Percentiles rank a stretch among this genome's conserved stretches.
phyloP scores from a whole-genome alignment of 2,888 invertebrate species.

The Trichopoda pennipes region DNA sequence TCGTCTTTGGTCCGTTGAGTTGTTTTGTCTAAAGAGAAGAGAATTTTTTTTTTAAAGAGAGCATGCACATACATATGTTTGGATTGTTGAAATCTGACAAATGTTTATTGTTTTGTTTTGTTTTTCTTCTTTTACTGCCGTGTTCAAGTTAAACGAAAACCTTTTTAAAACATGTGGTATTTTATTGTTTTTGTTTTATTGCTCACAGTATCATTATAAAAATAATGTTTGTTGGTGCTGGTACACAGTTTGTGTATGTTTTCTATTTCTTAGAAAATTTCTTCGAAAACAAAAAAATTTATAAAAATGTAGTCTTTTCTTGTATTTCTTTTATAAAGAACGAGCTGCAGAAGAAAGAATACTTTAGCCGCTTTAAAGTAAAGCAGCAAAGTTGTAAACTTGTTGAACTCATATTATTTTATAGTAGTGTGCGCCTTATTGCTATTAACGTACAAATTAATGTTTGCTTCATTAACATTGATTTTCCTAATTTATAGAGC shows the following conservation, averaged over 20 bases:
- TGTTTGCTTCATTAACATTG: conserved; percentile 7
- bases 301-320: conserved; percentile 36
- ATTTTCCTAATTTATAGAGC: conserved; percentile 12
- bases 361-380: neutral
- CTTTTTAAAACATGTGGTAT: conserved; percentile 51
- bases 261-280: conserved; percentile 61
- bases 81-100: conserved; percentile 45
- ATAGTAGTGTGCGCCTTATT: conserved; percentile 19
- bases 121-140: conserved; percentile 22
- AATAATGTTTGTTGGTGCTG: conserved; percentile 47
- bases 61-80: neutral
- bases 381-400: neutral
- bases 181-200: conserved; percentile 45
- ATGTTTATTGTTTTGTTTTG: conserved; percentile 32
- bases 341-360: conserved; percentile 7
- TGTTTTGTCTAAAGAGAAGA: too few species aligned
- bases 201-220: conserved; percentile 37
- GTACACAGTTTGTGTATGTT: conserved; percentile 36
- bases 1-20: too few species aligned
- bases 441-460: conserved; percentile 37
- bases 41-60: too few species aligned
- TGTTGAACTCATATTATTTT: neutral
- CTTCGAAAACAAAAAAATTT: conserved; percentile 43
- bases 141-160: conserved; percentile 45
- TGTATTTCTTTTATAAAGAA: conserved; percentile 12